These are phyloP conservation scores for Cabera pusaria DNA, from an alignment of 2,888 invertebrate species.

Conservation along the genomic window DNA sequence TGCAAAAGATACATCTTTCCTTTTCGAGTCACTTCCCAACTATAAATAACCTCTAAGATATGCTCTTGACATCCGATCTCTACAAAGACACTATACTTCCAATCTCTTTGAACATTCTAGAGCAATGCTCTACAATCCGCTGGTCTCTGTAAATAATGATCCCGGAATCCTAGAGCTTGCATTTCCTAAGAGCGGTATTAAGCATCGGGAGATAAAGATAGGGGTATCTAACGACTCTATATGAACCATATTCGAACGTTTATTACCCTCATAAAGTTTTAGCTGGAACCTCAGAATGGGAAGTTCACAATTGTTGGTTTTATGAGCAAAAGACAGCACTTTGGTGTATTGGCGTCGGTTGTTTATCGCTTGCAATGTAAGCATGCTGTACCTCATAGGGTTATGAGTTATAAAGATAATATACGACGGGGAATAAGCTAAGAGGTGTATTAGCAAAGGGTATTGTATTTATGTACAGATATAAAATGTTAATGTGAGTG, in stretches of 20 bases:
- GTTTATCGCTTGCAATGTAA: slow-evolving; percentile 23
- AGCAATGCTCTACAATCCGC: slow-evolving; percentile 4
- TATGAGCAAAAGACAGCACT: slow-evolving; percentile 22
- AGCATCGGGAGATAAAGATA: slow-evolving; percentile 25
- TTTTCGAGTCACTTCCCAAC: too few species aligned
- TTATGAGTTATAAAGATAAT: slow-evolving; percentile 24
- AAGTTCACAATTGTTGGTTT: slow-evolving; percentile 20
- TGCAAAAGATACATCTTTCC: too few species aligned
- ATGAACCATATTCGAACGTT: slow-evolving; percentile 37
- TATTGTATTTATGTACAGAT: slow-evolving; percentile 5
- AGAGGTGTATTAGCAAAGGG: slow-evolving; percentile 9
- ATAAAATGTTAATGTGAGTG: slow-evolving; percentile 16
- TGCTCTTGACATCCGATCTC: too few species aligned
- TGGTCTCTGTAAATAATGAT: slow-evolving; percentile 4
- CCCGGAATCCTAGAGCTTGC: slow-evolving; percentile 6
- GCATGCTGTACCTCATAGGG: slow-evolving; percentile 14
- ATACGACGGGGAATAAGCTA: slow-evolving; percentile 13
- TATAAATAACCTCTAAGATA: too few species aligned
- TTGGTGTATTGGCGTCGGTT: slow-evolving; percentile 21
- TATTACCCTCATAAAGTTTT: slow-evolving; percentile 35
- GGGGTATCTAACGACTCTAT: slow-evolving; percentile 29
- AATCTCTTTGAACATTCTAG: slow-evolving; percentile 2
- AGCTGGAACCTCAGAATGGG: slow-evolving; percentile 26
- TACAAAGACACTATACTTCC: too few species aligned
- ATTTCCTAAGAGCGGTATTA: slow-evolving; percentile 11